Percentiles rank a stretch among this genome's conserved stretches.
phyloP scores from a whole-genome alignment of 1,140 invertebrate species.

The Caenorhabditis remanei region DNA sequence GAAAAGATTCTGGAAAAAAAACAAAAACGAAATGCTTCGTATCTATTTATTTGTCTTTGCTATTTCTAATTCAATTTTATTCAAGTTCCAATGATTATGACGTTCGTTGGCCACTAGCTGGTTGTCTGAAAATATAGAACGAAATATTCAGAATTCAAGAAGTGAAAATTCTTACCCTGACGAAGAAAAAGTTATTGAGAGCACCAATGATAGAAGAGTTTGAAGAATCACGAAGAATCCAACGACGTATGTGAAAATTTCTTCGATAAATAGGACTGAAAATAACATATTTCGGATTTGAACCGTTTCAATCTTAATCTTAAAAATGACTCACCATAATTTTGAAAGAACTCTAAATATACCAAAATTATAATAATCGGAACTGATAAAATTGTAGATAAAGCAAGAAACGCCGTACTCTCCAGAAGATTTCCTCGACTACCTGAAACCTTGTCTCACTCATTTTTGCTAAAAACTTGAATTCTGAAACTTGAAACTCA shows the following conservation, averaged over 20 bases:
- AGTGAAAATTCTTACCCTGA: background rate
- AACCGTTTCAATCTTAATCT: background rate
- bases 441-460: background rate
- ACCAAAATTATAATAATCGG: constrained; percentile 17
- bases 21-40: constrained; percentile 3
- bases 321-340: background rate
- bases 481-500: background rate
- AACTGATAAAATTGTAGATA: constrained; percentile 6
- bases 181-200: constrained; percentile 14
- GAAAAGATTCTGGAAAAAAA: too few relatives aligned
- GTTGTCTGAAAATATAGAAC: background rate
- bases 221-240: background rate
- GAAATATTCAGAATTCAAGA: background rate
- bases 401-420: constrained; percentile 30
- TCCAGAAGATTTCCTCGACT: constrained; percentile 36
- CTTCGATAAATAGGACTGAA: constrained; percentile 36
- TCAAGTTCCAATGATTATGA: constrained; percentile 1
- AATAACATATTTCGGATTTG: background rate
- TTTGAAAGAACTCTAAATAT: constrained; percentile 21
- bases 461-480: background rate
- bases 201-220: background rate
- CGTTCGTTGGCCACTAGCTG: background rate
- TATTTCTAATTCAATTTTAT: background rate
- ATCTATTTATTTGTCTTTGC: background rate
- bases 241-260: constrained; percentile 25